phyloP scores from a whole-genome alignment of 2,888 invertebrate genomes.

The Litoditis marina region DNA sequence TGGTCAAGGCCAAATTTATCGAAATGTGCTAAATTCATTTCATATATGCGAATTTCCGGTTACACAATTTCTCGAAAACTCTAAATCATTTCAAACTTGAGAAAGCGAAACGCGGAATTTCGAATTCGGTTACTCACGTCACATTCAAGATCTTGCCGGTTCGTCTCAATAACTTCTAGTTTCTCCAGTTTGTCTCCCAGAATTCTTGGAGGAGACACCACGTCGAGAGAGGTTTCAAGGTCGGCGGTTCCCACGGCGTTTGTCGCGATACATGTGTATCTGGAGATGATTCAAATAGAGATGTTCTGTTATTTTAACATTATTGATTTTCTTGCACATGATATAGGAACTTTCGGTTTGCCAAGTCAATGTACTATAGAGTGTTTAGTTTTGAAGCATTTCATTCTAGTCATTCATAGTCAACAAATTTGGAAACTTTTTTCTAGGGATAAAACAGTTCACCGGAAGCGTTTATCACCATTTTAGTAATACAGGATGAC shows the following conservation, averaged over 20 bases:
- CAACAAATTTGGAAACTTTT: conserved; percentile 1
- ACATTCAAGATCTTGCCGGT: conserved; percentile 36
- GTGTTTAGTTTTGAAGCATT: no score
- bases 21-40: not conserved
- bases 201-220: conserved; percentile 51
- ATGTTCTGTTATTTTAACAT: no score
- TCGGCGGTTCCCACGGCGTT: conserved; percentile 58
- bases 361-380: no score
- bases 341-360: no score
- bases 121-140: conserved; percentile 26
- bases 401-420: not conserved
- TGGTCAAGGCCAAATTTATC: not conserved
- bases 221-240: conserved; percentile 52
- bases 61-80: not conserved
- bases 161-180: conserved; percentile 37
- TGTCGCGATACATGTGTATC: conserved; percentile 59
- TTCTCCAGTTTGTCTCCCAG: conserved; percentile 34
- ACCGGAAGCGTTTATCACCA: no score
- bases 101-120: no score
- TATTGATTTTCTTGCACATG: no score
- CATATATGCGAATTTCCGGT: not conserved
- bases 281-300: not conserved
- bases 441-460: not conserved
- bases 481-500: no score
- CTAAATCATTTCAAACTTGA: not conserved